Percentiles rank a stretch among this genome's conserved stretches.
Conservation (phyloP, 2,113 vertebrate genomes). For the Felis chaus region DNA sequence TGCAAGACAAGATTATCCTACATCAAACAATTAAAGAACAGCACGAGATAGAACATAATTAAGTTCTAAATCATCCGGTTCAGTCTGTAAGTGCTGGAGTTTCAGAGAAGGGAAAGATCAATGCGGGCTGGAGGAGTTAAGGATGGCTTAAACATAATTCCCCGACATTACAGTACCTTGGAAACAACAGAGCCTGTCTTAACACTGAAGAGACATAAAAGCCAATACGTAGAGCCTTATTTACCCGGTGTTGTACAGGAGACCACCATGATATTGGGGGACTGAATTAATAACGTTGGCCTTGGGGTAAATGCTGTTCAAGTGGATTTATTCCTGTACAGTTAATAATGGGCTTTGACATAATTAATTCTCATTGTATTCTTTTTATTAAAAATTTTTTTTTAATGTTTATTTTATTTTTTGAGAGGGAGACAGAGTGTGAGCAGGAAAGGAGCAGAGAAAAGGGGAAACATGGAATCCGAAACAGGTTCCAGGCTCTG, state of each 20-base stretch:
- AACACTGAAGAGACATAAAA: conserved; percentile 68
- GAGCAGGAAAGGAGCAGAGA: neutral
- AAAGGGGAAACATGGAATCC: neutral
- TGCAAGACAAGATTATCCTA: conserved; percentile 71
- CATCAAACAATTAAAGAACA: conserved; percentile 78
- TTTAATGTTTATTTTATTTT: neutral
- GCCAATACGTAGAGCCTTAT: conserved; percentile 22
- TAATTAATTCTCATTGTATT: neutral
- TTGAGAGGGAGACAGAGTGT: neutral
- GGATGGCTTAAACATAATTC: conserved; percentile 78
- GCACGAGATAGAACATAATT: conserved; percentile 70
- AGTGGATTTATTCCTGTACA: conserved; percentile 24
- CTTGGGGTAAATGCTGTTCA: conserved; percentile 45
- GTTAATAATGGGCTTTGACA: neutral
- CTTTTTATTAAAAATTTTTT: neutral
- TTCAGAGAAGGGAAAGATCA: conserved; percentile 72
- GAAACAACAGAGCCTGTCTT: conserved; percentile 50
- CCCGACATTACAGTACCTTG: conserved; percentile 58
- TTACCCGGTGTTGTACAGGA: neutral
- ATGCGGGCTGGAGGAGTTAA: conserved; percentile 76
- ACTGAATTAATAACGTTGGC: conserved; percentile 55
- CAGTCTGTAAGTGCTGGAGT: conserved; percentile 56
- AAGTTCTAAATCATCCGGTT: conserved; percentile 76
- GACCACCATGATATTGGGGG: conserved; percentile 43
- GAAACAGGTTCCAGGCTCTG: too few relatives aligned